Conservation (phyloP, 2,797 vertebrate genomes). For the Epinephelus malabaricus region DNA sequence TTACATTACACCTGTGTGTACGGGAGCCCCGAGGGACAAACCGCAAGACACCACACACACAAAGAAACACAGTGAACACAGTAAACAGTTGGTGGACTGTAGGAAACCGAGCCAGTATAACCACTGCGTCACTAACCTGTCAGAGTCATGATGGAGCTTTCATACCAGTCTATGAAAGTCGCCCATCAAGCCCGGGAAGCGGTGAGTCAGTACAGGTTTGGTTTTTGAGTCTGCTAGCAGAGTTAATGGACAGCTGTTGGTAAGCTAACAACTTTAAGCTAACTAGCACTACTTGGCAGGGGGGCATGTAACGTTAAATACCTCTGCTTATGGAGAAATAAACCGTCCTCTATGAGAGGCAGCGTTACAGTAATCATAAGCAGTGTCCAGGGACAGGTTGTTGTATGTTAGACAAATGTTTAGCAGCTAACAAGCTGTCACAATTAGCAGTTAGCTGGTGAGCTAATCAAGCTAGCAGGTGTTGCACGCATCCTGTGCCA, state of each 20-base stretch:
- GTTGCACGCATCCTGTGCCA: too few species aligned
- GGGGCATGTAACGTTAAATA: not conserved
- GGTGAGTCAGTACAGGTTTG: conserved; percentile 81
- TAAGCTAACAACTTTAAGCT: conserved; percentile 7
- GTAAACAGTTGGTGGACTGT: not conserved
- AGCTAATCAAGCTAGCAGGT: conserved; percentile 25
- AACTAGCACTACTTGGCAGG: not conserved
- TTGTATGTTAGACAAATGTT: not conserved
- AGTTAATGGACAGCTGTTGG: not conserved
- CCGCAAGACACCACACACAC: not conserved
- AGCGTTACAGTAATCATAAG: too few species aligned
- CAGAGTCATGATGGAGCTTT: conserved; percentile 87
- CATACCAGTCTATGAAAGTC: conserved; percentile 88
- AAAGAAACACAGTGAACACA: not conserved
- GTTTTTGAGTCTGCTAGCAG: not conserved
- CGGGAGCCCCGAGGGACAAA: conserved; percentile 16
- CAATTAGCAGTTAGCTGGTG: not conserved
- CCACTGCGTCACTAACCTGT: not conserved
- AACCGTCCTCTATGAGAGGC: not conserved
- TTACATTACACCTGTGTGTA: not conserved
- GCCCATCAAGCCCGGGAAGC: conserved; percentile 90
- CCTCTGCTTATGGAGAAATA: not conserved
- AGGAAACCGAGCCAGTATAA: not conserved
- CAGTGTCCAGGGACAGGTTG: too few species aligned
- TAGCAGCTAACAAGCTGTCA: not conserved